Conservation (phyloP, 2,888 invertebrate species). For the Hydraecia micacea region DNA sequence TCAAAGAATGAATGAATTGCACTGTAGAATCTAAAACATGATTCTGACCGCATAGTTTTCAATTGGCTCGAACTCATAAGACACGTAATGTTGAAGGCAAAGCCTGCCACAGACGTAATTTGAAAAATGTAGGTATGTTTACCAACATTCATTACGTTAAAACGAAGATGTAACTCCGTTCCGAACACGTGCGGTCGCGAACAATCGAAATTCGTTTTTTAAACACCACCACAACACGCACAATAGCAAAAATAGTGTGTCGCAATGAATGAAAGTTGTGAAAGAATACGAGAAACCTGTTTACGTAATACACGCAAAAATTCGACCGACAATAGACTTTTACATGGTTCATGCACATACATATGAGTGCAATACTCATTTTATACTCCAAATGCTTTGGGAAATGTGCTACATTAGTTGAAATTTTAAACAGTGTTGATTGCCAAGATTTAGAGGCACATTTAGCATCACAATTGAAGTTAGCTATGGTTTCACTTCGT, state of each 20-base stretch:
- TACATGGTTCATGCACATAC: constrained; percentile 70
- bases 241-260: constrained; percentile 70
- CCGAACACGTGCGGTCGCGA: constrained; percentile 54
- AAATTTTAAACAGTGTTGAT: constrained; percentile 42
- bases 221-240: constrained; percentile 68
- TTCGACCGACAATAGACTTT: constrained; percentile 65
- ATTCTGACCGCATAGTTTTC: background rate
- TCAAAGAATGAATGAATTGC: background rate
- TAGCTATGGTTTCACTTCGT: constrained; percentile 49
- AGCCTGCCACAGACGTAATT: background rate
- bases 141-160: constrained; percentile 40
- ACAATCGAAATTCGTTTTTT: constrained; percentile 67
- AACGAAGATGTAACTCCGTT: constrained; percentile 51
- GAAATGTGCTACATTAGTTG: constrained; percentile 43
- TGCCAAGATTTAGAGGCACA: constrained; percentile 58
- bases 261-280: constrained; percentile 79
- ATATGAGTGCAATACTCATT: constrained; percentile 63
- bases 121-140: constrained; percentile 18
- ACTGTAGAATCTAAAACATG: background rate
- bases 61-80: background rate
- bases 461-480: constrained; percentile 49
- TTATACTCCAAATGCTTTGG: constrained; percentile 54
- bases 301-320: constrained; percentile 73
- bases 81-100: background rate
- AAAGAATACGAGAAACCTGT: constrained; percentile 73